phyloP scores from a whole-genome alignment of 2,113 vertebrate species.

The Serinus canaria region DNA sequence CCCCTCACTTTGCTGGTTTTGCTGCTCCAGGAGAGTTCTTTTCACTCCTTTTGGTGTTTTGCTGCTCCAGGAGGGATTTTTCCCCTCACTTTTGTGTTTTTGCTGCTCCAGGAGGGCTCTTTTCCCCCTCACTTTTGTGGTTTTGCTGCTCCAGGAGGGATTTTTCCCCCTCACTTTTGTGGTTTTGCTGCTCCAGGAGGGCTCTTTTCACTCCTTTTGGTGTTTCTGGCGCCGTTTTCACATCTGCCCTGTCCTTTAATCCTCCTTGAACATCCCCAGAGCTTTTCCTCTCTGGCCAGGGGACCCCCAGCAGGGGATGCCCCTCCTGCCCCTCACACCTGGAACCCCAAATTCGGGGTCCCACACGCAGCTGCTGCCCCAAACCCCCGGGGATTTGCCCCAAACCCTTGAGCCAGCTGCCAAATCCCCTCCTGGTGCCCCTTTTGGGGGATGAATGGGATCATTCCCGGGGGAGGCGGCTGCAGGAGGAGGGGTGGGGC shows the following conservation, averaged over 20 bases:
- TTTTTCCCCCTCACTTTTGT: too few species aligned
- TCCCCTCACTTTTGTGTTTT: too few species aligned
- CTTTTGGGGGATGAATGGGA: not conserved
- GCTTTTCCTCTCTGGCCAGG: not conserved
- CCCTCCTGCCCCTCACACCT: not conserved
- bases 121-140: too few species aligned
- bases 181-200: too few species aligned
- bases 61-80: too few species aligned
- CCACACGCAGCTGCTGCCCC: rapidly evolving
- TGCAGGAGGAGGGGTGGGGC: rapidly evolving
- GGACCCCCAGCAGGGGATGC: not conserved
- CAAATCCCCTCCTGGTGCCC: rapidly evolving
- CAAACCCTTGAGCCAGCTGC: rapidly evolving
- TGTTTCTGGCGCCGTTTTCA: not conserved
- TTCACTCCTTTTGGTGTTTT: rapidly evolving
- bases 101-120: too few species aligned
- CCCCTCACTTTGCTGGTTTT: not conserved
- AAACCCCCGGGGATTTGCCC: rapidly evolving
- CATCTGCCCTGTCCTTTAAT: rapidly evolving
- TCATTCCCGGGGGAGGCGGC: not conserved
- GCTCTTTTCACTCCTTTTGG: too few species aligned
- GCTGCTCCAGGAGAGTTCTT: not conserved
- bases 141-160: too few species aligned
- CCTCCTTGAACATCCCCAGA: not conserved
- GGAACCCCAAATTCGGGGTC: not conserved